Percentiles rank a stretch among this genome's conserved stretches.
Evolutionary conservation across 2,113 vertebrate genomes (phyloP).

Genomic region (Pleuronectes platessa): DNA sequence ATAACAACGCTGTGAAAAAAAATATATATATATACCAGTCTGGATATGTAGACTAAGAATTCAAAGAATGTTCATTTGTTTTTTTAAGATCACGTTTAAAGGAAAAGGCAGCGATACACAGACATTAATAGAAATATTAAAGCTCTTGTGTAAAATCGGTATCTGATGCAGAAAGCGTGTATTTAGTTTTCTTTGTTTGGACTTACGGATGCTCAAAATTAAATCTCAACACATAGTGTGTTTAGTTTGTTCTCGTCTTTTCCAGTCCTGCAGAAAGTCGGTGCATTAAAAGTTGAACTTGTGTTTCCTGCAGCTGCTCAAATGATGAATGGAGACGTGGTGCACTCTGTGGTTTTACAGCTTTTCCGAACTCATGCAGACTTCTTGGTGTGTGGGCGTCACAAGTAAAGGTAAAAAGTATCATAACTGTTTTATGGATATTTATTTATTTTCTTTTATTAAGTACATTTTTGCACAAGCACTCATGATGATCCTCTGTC

Average conservation of each 20-base stretch:
- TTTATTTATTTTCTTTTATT: too few relatives aligned
- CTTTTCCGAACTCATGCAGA: conserved; percentile 36
- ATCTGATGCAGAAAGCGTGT: background rate
- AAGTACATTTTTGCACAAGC: background rate
- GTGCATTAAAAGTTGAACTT: conserved; percentile 27
- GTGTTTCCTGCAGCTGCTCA: conserved; percentile 47
- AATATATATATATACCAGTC: conserved; percentile 16
- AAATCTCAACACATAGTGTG: background rate
- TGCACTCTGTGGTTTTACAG: conserved; percentile 58
- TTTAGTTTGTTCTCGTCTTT: conserved; percentile 5
- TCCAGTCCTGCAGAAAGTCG: background rate
- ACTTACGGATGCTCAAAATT: background rate
- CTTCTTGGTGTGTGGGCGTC: conserved; percentile 43
- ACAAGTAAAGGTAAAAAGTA: conserved; percentile 36
- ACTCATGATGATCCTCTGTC: background rate
- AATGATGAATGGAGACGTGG: conserved; percentile 52
- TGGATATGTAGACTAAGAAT: conserved; percentile 33
- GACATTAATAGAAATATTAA: background rate
- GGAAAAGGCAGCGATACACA: background rate
- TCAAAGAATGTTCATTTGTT: conserved; percentile 19
- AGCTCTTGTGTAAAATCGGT: background rate
- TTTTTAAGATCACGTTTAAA: background rate
- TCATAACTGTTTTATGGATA: background rate
- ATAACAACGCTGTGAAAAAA: conserved; percentile 33
- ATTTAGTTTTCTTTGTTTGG: background rate